phyloP scores from a whole-genome alignment of 2,113 vertebrate species.

The Hydrolagus affinis region DNA sequence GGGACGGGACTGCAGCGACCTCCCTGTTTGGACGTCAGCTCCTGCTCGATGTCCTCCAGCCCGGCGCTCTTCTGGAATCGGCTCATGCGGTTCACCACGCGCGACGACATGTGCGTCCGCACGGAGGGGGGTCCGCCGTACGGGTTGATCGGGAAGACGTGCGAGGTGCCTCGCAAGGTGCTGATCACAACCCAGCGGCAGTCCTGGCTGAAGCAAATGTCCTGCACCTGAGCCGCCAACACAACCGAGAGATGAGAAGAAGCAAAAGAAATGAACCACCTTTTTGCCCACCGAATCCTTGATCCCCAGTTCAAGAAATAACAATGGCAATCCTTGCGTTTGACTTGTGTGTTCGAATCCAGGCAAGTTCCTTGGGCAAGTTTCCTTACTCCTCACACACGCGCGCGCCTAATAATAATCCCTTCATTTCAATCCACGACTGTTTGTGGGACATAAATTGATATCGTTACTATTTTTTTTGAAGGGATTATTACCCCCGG shows the following conservation, averaged over 20 bases:
- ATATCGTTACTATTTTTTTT: too few species aligned
- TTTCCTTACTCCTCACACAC: too few species aligned
- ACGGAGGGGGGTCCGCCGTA: slow-evolving; percentile 89
- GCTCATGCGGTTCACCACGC: slow-evolving; percentile 94
- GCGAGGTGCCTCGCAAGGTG: slow-evolving; percentile 88
- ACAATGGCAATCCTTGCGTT: too few species aligned
- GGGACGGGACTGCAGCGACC: slow-evolving; percentile 86
- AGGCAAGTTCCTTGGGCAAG: too few species aligned
- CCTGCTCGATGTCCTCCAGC: slow-evolving; percentile 92
- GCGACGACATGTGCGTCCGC: slow-evolving; percentile 88
- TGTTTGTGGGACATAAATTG: too few species aligned
- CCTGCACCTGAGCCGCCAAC: slow-evolving; percentile 81
- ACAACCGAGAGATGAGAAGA: too few species aligned
- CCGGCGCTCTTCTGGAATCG: slow-evolving; percentile 97
- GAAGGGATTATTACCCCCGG: too few species aligned
- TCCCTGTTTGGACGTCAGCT: slow-evolving; percentile 77
- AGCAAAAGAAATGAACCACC: neutral
- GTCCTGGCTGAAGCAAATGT: slow-evolving; percentile 96
- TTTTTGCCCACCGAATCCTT: neutral
- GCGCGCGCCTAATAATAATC: too few species aligned
- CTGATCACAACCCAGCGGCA: slow-evolving; percentile 95
- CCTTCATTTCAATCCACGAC: too few species aligned
- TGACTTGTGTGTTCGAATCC: too few species aligned
- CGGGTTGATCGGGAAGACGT: slow-evolving; percentile 90
- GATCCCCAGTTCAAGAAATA: neutral